Evolutionary conservation across 2,888 invertebrate species (phyloP).

Genomic region (Drosophila greeni): DNA sequence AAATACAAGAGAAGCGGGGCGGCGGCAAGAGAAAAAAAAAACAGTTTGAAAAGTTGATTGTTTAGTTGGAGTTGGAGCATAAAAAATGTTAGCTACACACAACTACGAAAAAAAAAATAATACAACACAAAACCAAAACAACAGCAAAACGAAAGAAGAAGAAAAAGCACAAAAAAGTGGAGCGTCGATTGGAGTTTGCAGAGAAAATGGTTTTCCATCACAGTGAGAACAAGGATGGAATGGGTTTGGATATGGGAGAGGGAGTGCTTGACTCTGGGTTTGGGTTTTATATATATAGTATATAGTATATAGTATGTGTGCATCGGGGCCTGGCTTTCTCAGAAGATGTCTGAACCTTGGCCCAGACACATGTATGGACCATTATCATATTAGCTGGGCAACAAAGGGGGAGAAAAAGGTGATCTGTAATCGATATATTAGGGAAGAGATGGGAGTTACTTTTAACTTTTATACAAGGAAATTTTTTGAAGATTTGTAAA

Average conservation of each 20-base stretch:
- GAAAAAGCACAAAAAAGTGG: slow-evolving; percentile 57
- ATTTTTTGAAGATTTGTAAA: not conserved
- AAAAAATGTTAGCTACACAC: slow-evolving; percentile 61
- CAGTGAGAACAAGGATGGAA: slow-evolving; percentile 41
- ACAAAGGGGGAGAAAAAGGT: slow-evolving; percentile 6
- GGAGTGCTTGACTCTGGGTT: slow-evolving; percentile 9
- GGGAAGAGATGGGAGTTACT: not conserved
- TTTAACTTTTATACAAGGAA: not conserved
- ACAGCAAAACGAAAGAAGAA: slow-evolving; percentile 11
- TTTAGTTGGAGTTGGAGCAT: slow-evolving; percentile 74
- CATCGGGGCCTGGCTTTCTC: slow-evolving; percentile 46
- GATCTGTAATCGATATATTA: slow-evolving; percentile 1
- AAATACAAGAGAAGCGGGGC: slow-evolving; percentile 1
- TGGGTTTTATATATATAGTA: not conserved
- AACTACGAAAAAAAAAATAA: slow-evolving; percentile 31
- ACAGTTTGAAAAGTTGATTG: slow-evolving; percentile 74
- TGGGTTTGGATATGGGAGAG: slow-evolving; percentile 4
- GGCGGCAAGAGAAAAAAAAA: slow-evolving; percentile 30
- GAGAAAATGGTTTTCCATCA: slow-evolving; percentile 55
- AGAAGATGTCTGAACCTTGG: slow-evolving; percentile 30
- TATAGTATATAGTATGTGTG: slow-evolving; percentile 4
- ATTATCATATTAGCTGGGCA: slow-evolving; percentile 53
- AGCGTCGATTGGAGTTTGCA: slow-evolving; percentile 62
- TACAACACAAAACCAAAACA: slow-evolving; percentile 39
- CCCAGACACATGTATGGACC: slow-evolving; percentile 57